Evolutionary conservation across 2,888 invertebrate genomes (phyloP), one percentile per base, ranked within the genome.

Genomic region (Dolomedes plantarius): DNA sequence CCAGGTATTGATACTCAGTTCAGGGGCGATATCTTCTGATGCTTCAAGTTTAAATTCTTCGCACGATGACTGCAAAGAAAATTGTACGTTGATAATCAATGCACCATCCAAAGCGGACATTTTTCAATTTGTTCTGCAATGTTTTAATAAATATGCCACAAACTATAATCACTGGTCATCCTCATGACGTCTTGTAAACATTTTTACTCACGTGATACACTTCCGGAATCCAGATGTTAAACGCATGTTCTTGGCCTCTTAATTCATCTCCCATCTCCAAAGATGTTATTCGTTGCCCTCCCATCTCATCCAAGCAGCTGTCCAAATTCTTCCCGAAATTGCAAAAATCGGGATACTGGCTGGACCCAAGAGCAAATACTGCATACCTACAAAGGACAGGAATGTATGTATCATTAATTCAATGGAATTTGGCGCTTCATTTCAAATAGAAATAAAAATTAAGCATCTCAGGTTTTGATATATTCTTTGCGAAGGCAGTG

Each of bases 301-400:
- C 98, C 68, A 98, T 93, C 91, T 97, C 96, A 0, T 95, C 95
- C 16, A 98, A 92, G 87, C 97, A 93, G 90, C 96, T 96, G 92
- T 98, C 98, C 80, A 98, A 95, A 90, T 97, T 97, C 90, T 96
- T 95, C 1, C 97, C 98, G 90, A 97, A 98, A 85, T 97, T 96
- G 92, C 97, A 97, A 91, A 98, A 98, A 91, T 98, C 97, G 0
- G 98, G 98, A 91, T 98, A 98, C 0, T 98, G 98, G 89, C 97
- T 97, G 7, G 98, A 98, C 31, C 98, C 98, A 72, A 98, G 93
- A 0, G 96, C 97, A 91, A 98, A 98, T 1, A 98, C 98, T 0
- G 97, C 97, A 90, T 96, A 98, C 81, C 91, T 91, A 86, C 5
- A 41, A 27, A 39, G 31, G 19, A 28, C 3, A 75, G 67, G n/a